A percentile compares a stretch with the other conserved stretches of the same genome.
phyloP scores from a whole-genome alignment of 2,113 vertebrate genomes.

The Amblyornis subalaris region DNA sequence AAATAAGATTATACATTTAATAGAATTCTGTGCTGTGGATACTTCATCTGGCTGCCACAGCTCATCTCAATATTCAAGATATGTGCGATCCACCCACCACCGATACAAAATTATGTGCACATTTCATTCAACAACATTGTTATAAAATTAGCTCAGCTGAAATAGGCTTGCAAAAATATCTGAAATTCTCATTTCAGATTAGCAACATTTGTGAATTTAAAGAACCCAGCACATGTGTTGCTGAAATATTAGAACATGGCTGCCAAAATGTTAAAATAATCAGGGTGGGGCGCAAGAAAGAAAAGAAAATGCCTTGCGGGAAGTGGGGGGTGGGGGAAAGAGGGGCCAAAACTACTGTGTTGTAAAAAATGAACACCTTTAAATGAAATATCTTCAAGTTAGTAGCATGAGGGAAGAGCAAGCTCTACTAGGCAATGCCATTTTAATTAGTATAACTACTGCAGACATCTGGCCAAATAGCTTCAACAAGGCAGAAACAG shows the following conservation, averaged over 20 bases:
- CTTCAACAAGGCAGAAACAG: constrained; percentile 67
- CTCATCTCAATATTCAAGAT: constrained; percentile 30
- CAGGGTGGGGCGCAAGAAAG: constrained; percentile 34
- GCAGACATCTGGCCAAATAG: constrained; percentile 71
- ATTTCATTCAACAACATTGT: constrained; percentile 69
- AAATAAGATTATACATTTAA: neutral
- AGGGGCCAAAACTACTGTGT: constrained; percentile 14
- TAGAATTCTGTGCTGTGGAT: neutral
- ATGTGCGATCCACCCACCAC: constrained; percentile 34
- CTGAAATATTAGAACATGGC: constrained; percentile 61
- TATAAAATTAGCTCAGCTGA: constrained; percentile 74
- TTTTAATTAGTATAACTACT: constrained; percentile 65
- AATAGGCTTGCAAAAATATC: constrained; percentile 70
- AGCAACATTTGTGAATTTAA: constrained; percentile 75
- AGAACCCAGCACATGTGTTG: constrained; percentile 65
- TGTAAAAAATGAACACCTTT: constrained; percentile 44
- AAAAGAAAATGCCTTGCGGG: constrained; percentile 17
- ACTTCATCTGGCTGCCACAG: constrained; percentile 24
- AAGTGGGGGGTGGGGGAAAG: neutral
- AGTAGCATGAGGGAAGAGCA: constrained; percentile 62
- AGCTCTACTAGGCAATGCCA: constrained; percentile 66
- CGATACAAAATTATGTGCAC: constrained; percentile 63
- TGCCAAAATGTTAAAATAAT: constrained; percentile 65
- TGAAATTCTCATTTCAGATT: constrained; percentile 77
- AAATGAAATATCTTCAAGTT: constrained; percentile 56